These are phyloP conservation scores for Drosophila leontia DNA, from an alignment of 1,140 invertebrate species.

Conservation along the genomic window DNA sequence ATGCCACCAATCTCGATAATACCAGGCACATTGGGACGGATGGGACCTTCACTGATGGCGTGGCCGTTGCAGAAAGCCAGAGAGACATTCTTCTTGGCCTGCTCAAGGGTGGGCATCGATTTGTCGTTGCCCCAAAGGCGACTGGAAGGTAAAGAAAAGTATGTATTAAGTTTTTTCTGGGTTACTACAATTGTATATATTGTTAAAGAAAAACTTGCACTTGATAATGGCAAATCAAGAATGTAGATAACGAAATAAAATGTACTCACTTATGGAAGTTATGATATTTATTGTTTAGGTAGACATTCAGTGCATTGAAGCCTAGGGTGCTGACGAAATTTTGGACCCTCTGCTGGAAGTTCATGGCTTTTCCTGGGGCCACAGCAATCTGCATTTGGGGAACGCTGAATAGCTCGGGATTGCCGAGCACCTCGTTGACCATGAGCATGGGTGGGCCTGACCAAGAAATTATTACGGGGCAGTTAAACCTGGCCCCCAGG, in stretches of 20 bases:
- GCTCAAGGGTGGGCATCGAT: slow-evolving; percentile 38
- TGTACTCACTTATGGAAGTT: slow-evolving; percentile 56
- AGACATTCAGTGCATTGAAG: slow-evolving; percentile 19
- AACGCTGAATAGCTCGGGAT: slow-evolving; percentile 59
- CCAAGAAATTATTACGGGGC: slow-evolving; percentile 69
- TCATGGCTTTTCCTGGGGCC: slow-evolving; percentile 51
- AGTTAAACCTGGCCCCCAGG: slow-evolving; percentile 64
- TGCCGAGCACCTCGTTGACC: slow-evolving; percentile 58
- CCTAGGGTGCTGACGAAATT: slow-evolving; percentile 40
- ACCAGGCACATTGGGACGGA: slow-evolving; percentile 81
- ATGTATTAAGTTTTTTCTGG: neutral
- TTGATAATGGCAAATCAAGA: neutral
- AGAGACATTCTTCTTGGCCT: slow-evolving; percentile 70
- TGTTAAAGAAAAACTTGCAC: neutral
- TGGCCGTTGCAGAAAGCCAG: slow-evolving; percentile 74
- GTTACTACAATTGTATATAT: no score
- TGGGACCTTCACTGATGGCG: slow-evolving; percentile 72
- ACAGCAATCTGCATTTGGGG: slow-evolving; percentile 55
- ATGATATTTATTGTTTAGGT: slow-evolving; percentile 23
- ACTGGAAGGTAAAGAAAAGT: neutral
- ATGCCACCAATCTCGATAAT: slow-evolving; percentile 85
- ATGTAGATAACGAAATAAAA: neutral
- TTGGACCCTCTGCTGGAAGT: slow-evolving; percentile 50
- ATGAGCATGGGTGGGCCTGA: slow-evolving; percentile 44
- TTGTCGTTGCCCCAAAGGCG: slow-evolving; percentile 54